Percentiles rank a stretch among this genome's conserved stretches.
phyloP scores from a whole-genome alignment of 2,113 vertebrate genomes.

The Erythrocebus patas region DNA sequence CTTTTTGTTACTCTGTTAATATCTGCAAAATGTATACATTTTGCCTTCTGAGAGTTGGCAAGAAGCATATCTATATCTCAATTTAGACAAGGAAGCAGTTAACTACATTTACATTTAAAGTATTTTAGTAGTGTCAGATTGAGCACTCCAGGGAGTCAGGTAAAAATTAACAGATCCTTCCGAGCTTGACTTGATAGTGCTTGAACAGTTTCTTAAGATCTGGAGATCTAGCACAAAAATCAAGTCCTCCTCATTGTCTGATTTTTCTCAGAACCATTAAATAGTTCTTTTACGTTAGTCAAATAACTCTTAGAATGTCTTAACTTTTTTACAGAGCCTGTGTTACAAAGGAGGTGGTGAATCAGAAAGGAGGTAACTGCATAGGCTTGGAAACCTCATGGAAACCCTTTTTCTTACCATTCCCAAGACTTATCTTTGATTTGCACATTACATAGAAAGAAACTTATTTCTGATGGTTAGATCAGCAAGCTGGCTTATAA shows the following conservation, averaged over 20 bases:
- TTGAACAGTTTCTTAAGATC: background rate
- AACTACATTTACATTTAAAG: background rate
- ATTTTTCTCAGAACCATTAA: background rate
- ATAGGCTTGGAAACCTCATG: background rate
- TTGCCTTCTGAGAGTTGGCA: background rate
- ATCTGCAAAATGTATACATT: background rate
- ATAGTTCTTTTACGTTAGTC: background rate
- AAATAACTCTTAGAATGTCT: background rate
- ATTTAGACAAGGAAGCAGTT: background rate
- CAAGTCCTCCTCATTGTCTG: background rate
- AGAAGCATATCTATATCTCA: background rate
- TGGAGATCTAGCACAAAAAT: background rate
- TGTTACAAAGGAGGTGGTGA: background rate
- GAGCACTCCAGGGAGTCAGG: background rate
- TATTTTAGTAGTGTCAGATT: background rate
- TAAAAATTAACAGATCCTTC: background rate
- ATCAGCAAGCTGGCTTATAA: background rate
- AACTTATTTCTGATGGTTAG: background rate
- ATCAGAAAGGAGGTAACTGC: constrained; percentile 23
- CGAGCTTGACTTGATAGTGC: background rate
- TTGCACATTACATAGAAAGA: background rate
- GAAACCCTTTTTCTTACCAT: background rate
- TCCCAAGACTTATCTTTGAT: constrained; percentile 12
- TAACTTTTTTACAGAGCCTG: background rate
- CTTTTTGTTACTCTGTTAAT: background rate